Conservation (phyloP, 64 coral and sea anemone species). For the Exaiptasia diaphana region DNA sequence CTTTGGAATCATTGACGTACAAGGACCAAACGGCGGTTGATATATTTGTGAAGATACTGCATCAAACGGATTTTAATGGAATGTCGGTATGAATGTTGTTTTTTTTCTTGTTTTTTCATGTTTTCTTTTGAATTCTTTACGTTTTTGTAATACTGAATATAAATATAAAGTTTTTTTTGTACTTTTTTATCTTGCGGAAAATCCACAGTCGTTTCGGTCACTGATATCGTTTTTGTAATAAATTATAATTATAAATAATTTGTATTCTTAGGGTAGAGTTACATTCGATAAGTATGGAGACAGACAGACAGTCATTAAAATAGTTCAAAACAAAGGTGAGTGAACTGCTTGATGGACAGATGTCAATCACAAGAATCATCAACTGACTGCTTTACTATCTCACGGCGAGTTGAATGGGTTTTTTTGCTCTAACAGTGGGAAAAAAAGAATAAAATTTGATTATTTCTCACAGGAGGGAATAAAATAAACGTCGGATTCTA, state of each 20-base stretch:
- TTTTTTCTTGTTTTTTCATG: not conserved
- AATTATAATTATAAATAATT: not conserved
- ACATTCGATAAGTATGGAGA: slow-evolving; percentile 60
- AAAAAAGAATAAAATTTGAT: too few species aligned
- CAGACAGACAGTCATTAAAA: slow-evolving; percentile 45
- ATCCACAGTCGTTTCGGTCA: not conserved
- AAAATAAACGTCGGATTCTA: slow-evolving; percentile 12
- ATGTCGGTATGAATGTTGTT: slow-evolving; percentile 55
- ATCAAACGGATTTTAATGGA: slow-evolving; percentile 49
- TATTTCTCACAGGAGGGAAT: slow-evolving; percentile 38
- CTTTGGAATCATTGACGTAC: slow-evolving; percentile 48
- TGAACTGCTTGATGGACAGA: too few species aligned
- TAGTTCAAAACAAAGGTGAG: slow-evolving; percentile 65
- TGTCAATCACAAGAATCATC: too few species aligned
- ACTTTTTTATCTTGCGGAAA: too few species aligned
- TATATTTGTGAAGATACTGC: slow-evolving; percentile 37
- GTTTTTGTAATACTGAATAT: not conserved
- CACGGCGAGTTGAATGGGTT: too few species aligned
- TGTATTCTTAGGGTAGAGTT: slow-evolving; percentile 45
- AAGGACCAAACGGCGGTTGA: not conserved
- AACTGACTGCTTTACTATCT: too few species aligned
- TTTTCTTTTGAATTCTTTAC: not conserved
- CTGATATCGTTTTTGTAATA: not conserved
- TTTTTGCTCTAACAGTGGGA: too few species aligned
- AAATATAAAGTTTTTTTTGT: not conserved